phyloP scores from a whole-genome alignment of 2,113 vertebrate species.

The Guaruba guarouba region DNA sequence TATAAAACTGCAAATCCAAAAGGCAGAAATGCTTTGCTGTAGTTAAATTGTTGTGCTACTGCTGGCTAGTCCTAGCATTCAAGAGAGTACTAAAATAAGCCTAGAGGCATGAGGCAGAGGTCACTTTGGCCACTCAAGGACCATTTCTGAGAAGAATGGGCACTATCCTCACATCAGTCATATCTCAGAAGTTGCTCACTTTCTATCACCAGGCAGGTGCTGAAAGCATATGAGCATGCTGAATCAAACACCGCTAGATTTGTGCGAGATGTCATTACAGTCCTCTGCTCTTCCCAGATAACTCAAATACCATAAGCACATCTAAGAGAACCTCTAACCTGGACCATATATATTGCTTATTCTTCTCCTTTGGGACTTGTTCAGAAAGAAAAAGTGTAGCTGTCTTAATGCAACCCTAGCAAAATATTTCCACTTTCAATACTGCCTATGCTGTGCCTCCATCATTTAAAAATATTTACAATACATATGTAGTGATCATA shows the following conservation, averaged over 20 bases:
- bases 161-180: not conserved
- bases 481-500: not conserved
- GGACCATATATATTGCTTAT: not conserved
- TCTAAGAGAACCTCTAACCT: not conserved
- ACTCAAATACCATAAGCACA: not conserved
- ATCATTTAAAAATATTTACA: not conserved
- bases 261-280: not conserved
- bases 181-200: not conserved
- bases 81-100: not conserved
- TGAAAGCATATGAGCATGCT: not conserved
- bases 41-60: not conserved
- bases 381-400: not conserved
- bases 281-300: not conserved
- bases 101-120: not conserved
- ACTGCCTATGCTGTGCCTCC: not conserved
- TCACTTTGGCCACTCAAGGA: not conserved
- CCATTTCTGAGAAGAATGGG: not conserved
- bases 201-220: not conserved
- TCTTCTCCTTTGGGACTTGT: not conserved
- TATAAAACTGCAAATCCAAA: not conserved
- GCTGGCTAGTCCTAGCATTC: not conserved
- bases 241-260: not conserved
- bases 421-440: not conserved
- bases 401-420: not conserved
- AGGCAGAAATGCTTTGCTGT: not conserved